Percentiles rank a stretch among this genome's conserved stretches.
phyloP scores from a whole-genome alignment of 2,113 vertebrate genomes.

The Megalops atlanticus region DNA sequence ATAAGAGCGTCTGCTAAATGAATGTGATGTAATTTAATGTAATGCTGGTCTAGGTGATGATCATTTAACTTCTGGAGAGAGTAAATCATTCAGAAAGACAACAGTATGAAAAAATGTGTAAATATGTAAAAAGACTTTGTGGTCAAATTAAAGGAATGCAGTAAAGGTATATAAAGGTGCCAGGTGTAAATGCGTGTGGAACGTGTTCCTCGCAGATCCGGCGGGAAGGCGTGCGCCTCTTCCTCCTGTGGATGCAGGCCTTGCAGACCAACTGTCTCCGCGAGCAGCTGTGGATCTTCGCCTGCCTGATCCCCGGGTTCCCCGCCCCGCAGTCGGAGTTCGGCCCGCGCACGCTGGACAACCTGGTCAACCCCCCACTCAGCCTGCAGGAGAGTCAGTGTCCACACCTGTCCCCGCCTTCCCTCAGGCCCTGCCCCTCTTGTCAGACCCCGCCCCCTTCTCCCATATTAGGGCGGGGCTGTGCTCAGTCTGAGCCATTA shows the following conservation, averaged over 20 bases:
- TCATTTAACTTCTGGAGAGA: no score
- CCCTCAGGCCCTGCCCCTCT: background rate
- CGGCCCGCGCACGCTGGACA: slow-evolving; percentile 90
- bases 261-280: slow-evolving; percentile 90
- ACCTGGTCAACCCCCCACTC: slow-evolving; percentile 90
- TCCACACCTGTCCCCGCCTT: background rate
- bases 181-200: background rate
- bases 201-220: slow-evolving; percentile 78
- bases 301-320: slow-evolving; percentile 96
- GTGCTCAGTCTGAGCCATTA: no score
- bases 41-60: no score
- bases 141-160: background rate
- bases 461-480: no score
- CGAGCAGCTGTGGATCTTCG: slow-evolving; percentile 96
- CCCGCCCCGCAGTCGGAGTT: slow-evolving; percentile 85
- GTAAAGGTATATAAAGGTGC: no score
- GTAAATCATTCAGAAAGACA: no score
- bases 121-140: no score
- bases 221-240: slow-evolving; percentile 93
- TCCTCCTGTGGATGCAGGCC: slow-evolving; percentile 96
- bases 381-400: slow-evolving; percentile 91
- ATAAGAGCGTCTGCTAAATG: no score
- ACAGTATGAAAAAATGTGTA: background rate
- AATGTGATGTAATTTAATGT: no score
- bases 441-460: background rate